Conservation (phyloP, 2,888 invertebrate species). For the Bellardia bayeri region DNA sequence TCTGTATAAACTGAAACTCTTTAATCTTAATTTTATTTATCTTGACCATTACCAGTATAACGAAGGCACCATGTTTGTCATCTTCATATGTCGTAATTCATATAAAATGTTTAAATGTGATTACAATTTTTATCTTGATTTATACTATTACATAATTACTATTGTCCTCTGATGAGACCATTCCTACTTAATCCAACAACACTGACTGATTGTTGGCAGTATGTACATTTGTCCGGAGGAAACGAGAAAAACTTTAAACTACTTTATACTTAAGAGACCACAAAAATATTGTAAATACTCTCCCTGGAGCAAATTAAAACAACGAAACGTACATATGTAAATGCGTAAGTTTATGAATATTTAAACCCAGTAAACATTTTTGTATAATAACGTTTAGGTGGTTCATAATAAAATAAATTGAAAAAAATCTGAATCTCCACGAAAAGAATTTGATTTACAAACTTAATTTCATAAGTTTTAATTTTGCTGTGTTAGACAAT, state of each 20-base stretch:
- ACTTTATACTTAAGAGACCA: not conserved
- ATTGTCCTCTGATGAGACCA: conserved; percentile 23
- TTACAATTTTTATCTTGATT: conserved; percentile 55
- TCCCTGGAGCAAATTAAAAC: not conserved
- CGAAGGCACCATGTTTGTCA: conserved; percentile 17
- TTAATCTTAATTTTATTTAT: conserved; percentile 27
- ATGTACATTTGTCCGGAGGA: not conserved
- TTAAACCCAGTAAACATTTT: not conserved
- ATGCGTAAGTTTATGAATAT: not conserved
- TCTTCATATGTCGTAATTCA: conserved; percentile 37
- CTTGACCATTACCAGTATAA: conserved; percentile 29
- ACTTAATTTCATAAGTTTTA: too few species aligned
- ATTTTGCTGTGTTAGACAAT: too few species aligned
- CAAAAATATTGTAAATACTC: not conserved
- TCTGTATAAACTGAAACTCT: not conserved
- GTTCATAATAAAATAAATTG: too few species aligned
- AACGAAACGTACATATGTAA: not conserved
- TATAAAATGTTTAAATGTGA: conserved; percentile 14
- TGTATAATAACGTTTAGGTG: too few species aligned
- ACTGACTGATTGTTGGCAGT: not conserved
- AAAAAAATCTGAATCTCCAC: too few species aligned
- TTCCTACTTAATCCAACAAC: not conserved
- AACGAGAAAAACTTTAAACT: not conserved
- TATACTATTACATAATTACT: conserved; percentile 49
- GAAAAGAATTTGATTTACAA: too few species aligned